Base-by-base conservation (phyloP, 2,113 vertebrate genomes). In the Trachemys scripta region DNA sequence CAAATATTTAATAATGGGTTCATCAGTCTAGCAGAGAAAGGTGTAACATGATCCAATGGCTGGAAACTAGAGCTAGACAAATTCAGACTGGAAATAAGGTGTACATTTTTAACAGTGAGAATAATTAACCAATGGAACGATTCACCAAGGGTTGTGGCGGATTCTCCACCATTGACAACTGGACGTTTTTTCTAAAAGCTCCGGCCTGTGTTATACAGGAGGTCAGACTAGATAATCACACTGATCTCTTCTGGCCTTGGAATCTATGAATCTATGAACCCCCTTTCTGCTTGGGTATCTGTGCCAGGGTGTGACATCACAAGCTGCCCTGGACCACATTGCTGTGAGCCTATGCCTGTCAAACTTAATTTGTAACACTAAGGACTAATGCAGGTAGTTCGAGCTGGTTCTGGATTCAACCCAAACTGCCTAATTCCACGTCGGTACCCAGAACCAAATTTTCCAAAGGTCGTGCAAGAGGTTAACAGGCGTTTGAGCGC, bases 401-500 rank as follows among this genome's bases (percentile, higher is more conserved):
- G 17, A 22, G 12, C 69, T 35, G 69, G 25, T 29, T 65, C 20
- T 1, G 2, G 31, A 59, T 57, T 38, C 69, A 31, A 47, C 4
- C 29, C 38, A 1, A 56, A 85, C 25, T 59, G 14, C 59, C 72
- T 45, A 20, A 38, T 14, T 76, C 76, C 80, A 85, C 16, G 5
- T 6, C 22, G 86, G 11, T 5, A 50, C 16, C 0, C 38, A 47
- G 27, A 1, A 1, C 56, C 65, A 81, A 29, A 13, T 75, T 57
- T 82, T 45, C 54, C 29, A 45, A 25, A 13, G 80, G 16, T 12
- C 50, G 10, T 54, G 65, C 31, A 16, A 20, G 2, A 0, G 2
- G 2, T 35, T 50, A 49, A 6, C 1, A 1, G 31, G n/a, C 6
- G 10, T 76, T 76, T 25, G 42, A 45, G 24, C 42, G 45, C 10